Base-by-base conservation (phyloP, 2,888 invertebrate species). In the Oxytorus armatus region DNA sequence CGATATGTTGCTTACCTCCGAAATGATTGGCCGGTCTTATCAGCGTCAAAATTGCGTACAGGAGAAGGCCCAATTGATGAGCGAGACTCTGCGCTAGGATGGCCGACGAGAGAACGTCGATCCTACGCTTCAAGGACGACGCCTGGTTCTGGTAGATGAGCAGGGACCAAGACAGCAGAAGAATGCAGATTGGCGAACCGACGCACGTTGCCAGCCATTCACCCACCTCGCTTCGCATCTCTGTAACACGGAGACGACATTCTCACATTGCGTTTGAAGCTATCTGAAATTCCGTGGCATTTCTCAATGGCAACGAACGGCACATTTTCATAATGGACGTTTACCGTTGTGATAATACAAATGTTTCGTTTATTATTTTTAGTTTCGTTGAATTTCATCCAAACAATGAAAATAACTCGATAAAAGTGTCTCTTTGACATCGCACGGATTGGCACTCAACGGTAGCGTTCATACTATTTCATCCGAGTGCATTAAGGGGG, bases 101-200 rank as follows among this genome's bases (percentile, higher is more conserved):
- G 42, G 92, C 92, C 33, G 93, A 91, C 57, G 93, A 89, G 74
- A 93, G 91, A 49, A 93, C 89, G 85, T 93, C 93, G 83, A 93
- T 91, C 57, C 92, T 92, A 42, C 93, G 86, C 90, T 93, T 91
- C 77, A 87, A 82, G 59, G 89, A 87, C 18, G 90, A 87, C 33
- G 91, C 89, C 79, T 92, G 92, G 73, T 92, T 92, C 88, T 93
- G 93, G 85, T 93, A 92, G 75, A 93, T 92, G 85, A 93, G 89
- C 69, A 93, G 89, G 18, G 91, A 91, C 92, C 92, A 92, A 59
- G 91, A 91, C 53, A 93, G 87, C 77, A 92, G 87, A 44, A 92
- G 92, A 79, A 92, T 89, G 85, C 91, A 91, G 82, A 93, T 88
- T 76, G 93, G 92, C 76, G 92, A 92, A 84, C 92, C 92, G 79